Conservation (phyloP, 1,140 invertebrate genomes). For the Neotoxoptera formosana region DNA sequence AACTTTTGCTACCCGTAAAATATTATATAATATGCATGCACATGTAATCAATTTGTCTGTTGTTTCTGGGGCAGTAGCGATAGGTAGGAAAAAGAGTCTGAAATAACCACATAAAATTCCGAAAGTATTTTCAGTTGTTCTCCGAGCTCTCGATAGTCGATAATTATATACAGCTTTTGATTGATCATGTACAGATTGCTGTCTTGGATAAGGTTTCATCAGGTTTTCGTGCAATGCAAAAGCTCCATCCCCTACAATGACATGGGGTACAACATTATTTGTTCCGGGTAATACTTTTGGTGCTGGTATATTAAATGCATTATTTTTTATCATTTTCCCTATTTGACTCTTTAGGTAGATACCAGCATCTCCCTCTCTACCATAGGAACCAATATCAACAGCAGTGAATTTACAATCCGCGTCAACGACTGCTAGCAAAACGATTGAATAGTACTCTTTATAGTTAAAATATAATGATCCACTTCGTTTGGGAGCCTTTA, state of each 20-base stretch:
- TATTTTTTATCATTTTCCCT: too few relatives aligned
- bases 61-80: constrained; percentile 59
- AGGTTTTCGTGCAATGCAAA: constrained; percentile 63
- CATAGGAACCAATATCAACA: too few relatives aligned
- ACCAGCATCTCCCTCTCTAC: too few relatives aligned
- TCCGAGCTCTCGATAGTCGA: too few relatives aligned
- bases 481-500: neutral
- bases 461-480: constrained; percentile 66
- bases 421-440: constrained; percentile 63
- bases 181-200: constrained; percentile 10
- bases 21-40: neutral
- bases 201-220: constrained; percentile 64
- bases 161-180: too few relatives aligned
- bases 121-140: too few relatives aligned
- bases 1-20: constrained; percentile 2
- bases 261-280: constrained; percentile 55
- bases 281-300: too few relatives aligned
- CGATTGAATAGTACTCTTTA: constrained; percentile 65
- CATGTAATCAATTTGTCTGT: neutral
- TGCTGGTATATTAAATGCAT: too few relatives aligned
- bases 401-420: constrained; percentile 62
- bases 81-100: constrained; percentile 57
- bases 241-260: constrained; percentile 64
- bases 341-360: too few relatives aligned
- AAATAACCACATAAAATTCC: constrained; percentile 31